Percentiles rank a stretch among this genome's conserved stretches.
Conservation (phyloP, 2,797 vertebrate genomes). For the Microctenopoma stevenorrisi region DNA sequence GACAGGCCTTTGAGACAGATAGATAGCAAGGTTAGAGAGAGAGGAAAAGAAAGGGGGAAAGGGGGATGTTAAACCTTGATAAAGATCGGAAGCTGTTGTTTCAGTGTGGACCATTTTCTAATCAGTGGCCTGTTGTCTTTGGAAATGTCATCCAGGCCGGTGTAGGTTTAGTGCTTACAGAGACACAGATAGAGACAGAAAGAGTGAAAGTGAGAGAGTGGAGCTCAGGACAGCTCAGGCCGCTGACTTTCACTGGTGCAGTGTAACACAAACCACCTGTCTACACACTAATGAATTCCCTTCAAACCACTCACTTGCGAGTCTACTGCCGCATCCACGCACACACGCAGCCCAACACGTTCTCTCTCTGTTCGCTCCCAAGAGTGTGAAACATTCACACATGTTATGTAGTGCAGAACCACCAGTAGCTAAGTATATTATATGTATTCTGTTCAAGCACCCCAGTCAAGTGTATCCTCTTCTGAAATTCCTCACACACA, state of each 20-base stretch:
- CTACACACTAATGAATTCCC: slow-evolving; percentile 85
- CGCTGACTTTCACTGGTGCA: slow-evolving; percentile 78
- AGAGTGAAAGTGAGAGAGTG: slow-evolving; percentile 38
- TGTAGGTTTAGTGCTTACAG: slow-evolving; percentile 76
- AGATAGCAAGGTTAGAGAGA: slow-evolving; percentile 62
- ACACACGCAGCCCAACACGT: slow-evolving; percentile 45
- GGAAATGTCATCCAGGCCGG: slow-evolving; percentile 80
- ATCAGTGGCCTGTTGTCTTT: slow-evolving; percentile 81
- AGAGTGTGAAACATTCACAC: slow-evolving; percentile 28
- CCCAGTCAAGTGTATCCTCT: slow-evolving; percentile 15
- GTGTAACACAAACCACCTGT: slow-evolving; percentile 85
- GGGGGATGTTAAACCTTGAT: slow-evolving; percentile 82
- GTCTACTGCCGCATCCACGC: slow-evolving; percentile 27
- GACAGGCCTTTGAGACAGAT: slow-evolving; percentile 77
- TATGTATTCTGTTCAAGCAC: neutral
- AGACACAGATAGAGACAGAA: slow-evolving; percentile 11
- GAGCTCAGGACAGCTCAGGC: slow-evolving; percentile 58
- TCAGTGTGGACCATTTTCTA: slow-evolving; percentile 85
- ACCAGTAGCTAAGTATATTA: too few relatives aligned
- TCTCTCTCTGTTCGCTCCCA: slow-evolving; percentile 31
- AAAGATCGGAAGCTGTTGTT: slow-evolving; percentile 85
- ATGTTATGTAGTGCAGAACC: too few relatives aligned
- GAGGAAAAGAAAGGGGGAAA: slow-evolving; percentile 32
- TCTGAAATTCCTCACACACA: slow-evolving; percentile 10
- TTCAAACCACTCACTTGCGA: slow-evolving; percentile 77